phyloP scores from a whole-genome alignment of 2,797 vertebrate species.

The Tapera naevia region DNA sequence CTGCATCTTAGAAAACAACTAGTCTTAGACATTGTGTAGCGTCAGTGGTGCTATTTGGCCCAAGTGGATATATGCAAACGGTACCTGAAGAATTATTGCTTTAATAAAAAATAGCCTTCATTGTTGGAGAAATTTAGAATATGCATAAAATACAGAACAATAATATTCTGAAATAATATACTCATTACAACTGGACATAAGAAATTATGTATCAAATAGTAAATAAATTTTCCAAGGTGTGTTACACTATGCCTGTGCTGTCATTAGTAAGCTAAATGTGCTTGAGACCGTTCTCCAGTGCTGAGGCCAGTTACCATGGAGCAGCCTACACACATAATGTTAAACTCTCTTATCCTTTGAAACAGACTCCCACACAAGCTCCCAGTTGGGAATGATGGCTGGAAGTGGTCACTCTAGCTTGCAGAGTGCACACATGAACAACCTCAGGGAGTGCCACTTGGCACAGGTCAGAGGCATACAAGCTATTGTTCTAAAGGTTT shows the following conservation, averaged over 20 bases:
- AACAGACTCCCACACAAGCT: neutral
- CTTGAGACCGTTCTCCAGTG: neutral
- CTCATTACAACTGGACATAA: neutral
- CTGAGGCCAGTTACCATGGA: neutral
- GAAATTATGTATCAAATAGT: neutral
- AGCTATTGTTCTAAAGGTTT: neutral
- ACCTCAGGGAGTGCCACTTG: neutral
- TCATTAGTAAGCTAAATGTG: neutral
- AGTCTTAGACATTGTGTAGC: neutral
- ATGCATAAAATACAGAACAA: neutral
- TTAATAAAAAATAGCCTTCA: neutral
- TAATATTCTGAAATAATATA: neutral
- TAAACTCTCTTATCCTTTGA: neutral
- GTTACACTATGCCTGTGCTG: neutral
- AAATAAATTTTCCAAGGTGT: neutral
- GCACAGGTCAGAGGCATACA: neutral
- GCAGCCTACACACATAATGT: neutral
- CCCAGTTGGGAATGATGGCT: neutral
- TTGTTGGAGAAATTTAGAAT: neutral
- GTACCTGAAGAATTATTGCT: neutral
- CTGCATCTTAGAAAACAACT: neutral
- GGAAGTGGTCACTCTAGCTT: neutral
- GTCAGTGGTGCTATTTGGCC: neutral
- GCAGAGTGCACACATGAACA: rapidly evolving
- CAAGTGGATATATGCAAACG: neutral